Conservation (phyloP, 2,888 invertebrate species). For the Miltochrista miniata region DNA sequence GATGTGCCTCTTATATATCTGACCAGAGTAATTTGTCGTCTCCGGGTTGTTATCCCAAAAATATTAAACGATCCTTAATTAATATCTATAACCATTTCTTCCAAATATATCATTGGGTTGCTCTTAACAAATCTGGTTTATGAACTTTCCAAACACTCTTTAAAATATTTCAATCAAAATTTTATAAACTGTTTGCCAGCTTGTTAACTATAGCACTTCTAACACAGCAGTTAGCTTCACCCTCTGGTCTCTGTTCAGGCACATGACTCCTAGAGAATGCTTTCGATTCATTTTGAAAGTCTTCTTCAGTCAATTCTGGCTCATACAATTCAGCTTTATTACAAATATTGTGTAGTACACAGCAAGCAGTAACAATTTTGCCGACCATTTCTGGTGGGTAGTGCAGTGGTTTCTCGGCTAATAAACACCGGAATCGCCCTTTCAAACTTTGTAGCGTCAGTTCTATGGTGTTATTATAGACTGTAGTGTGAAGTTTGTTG, state of each 20-base stretch:
- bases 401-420: not conserved
- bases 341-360: not conserved
- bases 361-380: not conserved
- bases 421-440: not conserved
- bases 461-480: not conserved
- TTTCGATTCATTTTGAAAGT: not conserved
- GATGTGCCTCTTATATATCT: too few species aligned
- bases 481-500: not conserved
- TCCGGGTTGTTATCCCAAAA: too few species aligned
- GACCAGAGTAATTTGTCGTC: too few species aligned
- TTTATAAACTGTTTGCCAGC: not conserved
- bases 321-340: not conserved
- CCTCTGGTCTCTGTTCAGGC: not conserved
- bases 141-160: too few species aligned
- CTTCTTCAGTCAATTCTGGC: not conserved
- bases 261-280: not conserved
- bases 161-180: too few species aligned
- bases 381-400: not conserved
- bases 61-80: too few species aligned
- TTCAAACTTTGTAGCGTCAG: not conserved
- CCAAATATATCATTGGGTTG: too few species aligned
- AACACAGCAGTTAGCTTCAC: not conserved
- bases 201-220: not conserved
- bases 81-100: too few species aligned
- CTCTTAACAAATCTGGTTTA: too few species aligned